Evolutionary conservation across 2,797 vertebrate species (phyloP), one percentile per base, ranked within the genome.

Genomic region (Cuculus canorus): DNA sequence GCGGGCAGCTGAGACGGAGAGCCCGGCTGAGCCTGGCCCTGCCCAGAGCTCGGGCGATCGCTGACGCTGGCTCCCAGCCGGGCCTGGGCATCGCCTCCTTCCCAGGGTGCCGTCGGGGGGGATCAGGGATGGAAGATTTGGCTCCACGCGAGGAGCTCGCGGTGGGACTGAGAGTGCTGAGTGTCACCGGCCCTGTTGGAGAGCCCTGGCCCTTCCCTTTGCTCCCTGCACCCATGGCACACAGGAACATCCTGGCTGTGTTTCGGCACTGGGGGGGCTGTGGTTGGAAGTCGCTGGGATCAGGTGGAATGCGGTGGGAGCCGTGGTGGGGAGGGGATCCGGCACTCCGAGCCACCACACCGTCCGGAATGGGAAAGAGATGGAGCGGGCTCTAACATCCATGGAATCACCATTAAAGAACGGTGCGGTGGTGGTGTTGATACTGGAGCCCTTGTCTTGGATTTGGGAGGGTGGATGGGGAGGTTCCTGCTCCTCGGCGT

Each of bases 261-360:
- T 50, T 28, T 0, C 13, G 32, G 41, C 1, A 2, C 48, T 4
- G 16, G 10, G 35, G 35, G 43, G 17, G 71, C n/a, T 5, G 32
- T 2, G 2, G 5, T 8, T 0, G 2, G 1, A 32, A 43, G 25
- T 53, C 4, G 13, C 37, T 16, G 70, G 82, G 54, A 30, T 41
- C 3, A 1, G 45, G 28, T 1, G 8, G 30, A 80, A 19, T 0
- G 0, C 0, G 2, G 54, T 1, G 3, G 23, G 35, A 30, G 9
- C 5, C 0, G 2, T 56, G 56, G 11, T 0, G 10, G 2, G 12
- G 30, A 6, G 41, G 22, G 2, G 11, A 4, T 14, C 1, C 3
- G 23, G 27, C 5, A 2, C 8, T 13, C 45, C 33, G 0, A 59
- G 41, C 50, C 60, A 56, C 11, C 2, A 0, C 0, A 2, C 59